Conservation (phyloP, 2,113 vertebrate species). For the Crotalus horridus region DNA sequence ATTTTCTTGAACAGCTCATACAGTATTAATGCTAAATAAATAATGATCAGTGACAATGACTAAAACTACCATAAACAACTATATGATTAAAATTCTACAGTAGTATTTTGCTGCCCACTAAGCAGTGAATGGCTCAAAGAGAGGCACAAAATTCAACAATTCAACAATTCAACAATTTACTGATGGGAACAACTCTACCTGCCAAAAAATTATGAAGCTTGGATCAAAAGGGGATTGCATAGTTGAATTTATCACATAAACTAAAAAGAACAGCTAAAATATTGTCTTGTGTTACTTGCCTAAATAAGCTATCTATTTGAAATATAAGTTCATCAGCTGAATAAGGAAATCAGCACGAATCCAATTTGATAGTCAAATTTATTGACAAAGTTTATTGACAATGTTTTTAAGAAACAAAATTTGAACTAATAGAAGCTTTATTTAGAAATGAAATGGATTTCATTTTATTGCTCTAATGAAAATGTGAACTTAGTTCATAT, state of each 20-base stretch:
- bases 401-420: slow-evolving; percentile 17
- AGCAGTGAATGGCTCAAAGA: not conserved
- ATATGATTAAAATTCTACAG: not conserved
- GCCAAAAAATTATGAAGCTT: not conserved
- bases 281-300: not conserved
- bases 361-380: not conserved
- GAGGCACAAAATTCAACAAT: not conserved
- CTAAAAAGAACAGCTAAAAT: not conserved
- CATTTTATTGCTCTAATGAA: not conserved
- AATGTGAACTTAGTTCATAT: not conserved
- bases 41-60: not conserved
- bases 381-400: not conserved
- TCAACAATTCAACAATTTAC: not conserved
- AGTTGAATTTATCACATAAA: not conserved
- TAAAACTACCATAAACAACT: not conserved
- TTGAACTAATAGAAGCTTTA: slow-evolving; percentile 19
- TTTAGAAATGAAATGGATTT: not conserved
- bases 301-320: not conserved
- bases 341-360: not conserved
- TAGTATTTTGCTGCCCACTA: not conserved
- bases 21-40: not conserved
- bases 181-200: not conserved
- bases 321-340: not conserved
- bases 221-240: not conserved
- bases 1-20: not conserved